These are phyloP conservation scores for Pyralis farinalis DNA, from an alignment of 2,888 invertebrate species.

Conservation along the genomic window DNA sequence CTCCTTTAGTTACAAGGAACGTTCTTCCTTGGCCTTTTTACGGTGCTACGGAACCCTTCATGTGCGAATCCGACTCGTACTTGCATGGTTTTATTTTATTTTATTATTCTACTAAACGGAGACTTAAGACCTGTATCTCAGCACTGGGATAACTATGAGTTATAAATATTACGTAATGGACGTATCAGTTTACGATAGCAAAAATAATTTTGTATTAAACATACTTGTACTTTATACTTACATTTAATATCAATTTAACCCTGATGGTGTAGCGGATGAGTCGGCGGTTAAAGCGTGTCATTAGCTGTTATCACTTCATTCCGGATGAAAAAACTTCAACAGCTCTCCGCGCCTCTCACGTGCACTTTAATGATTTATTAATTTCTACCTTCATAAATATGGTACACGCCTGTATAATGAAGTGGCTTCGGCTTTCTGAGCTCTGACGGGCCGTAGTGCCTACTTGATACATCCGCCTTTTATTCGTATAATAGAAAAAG, in stretches of 20 bases:
- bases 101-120: too few relatives aligned
- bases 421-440: conserved; percentile 11
- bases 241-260: conserved; percentile 38
- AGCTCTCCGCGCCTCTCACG: conserved; percentile 64
- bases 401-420: conserved; percentile 48
- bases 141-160: too few relatives aligned
- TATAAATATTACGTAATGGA: too few relatives aligned
- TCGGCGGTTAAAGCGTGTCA: conserved; percentile 66
- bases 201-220: not conserved
- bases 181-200: not conserved
- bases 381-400: conserved; percentile 75
- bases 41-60: too few relatives aligned
- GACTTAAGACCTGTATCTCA: too few relatives aligned
- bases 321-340: conserved; percentile 80
- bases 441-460: not conserved
- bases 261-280: conserved; percentile 57
- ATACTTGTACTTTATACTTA: too few relatives aligned
- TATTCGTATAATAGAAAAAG: too few relatives aligned
- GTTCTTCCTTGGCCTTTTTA: too few relatives aligned
- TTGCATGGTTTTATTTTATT: too few relatives aligned
- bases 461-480: too few relatives aligned
- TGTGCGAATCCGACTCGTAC: too few relatives aligned
- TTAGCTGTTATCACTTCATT: conserved; percentile 81
- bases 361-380: conserved; percentile 77
- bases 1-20: too few relatives aligned